Evolutionary conservation across 2,113 vertebrate genomes (phyloP).

Genomic region (Eublepharis macularius): DNA sequence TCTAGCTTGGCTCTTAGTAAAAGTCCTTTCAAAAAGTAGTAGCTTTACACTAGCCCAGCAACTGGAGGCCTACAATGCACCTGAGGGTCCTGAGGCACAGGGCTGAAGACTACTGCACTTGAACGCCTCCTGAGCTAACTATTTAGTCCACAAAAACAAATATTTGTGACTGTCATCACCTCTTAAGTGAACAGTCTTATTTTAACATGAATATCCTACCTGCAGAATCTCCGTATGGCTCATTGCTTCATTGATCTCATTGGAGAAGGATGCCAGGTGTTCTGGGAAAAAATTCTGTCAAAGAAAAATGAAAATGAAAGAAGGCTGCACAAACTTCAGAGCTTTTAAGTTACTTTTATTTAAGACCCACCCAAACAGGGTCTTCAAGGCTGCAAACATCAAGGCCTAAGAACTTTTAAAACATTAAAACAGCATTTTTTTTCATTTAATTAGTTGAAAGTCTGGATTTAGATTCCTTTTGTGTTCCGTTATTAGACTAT

Average conservation of each 20-base stretch:
- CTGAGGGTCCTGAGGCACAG: too few relatives aligned
- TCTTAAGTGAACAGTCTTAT: not conserved
- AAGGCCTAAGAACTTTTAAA: too few relatives aligned
- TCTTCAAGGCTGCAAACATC: too few relatives aligned
- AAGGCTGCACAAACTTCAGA: not conserved
- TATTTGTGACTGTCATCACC: not conserved
- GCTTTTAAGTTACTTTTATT: too few relatives aligned
- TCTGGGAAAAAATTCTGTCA: constrained; percentile 95
- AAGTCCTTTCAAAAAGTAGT: too few relatives aligned
- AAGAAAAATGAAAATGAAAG: constrained; percentile 57
- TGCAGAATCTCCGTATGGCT: constrained; percentile 88
- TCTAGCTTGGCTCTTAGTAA: too few relatives aligned
- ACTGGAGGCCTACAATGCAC: too few relatives aligned
- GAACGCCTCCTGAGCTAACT: constrained; percentile 9
- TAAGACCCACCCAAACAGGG: too few relatives aligned
- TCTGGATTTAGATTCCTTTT: not conserved
- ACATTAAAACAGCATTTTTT: too few relatives aligned
- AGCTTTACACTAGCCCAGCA: too few relatives aligned
- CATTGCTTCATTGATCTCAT: constrained; percentile 83
- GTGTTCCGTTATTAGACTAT: too few relatives aligned
- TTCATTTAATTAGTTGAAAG: not conserved
- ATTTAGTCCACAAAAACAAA: not conserved
- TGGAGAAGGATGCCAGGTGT: constrained; percentile 92
- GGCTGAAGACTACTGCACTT: too few relatives aligned
- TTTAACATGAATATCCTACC: constrained; percentile 75